phyloP scores from a whole-genome alignment of 2,888 invertebrate genomes.

The Cerceris rybyensis region DNA sequence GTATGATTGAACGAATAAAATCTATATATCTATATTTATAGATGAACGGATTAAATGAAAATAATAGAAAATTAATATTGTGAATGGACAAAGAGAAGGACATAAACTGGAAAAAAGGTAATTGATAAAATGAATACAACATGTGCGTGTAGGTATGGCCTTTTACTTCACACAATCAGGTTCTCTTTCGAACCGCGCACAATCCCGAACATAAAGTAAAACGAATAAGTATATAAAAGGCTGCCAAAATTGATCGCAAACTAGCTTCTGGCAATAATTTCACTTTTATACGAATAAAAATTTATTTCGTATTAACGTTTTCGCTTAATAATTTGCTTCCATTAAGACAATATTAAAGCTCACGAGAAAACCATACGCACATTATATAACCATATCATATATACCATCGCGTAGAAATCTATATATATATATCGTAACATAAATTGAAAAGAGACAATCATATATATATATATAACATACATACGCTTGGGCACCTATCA shows the following conservation, averaged over 20 bases:
- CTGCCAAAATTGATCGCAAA: conserved; percentile 45
- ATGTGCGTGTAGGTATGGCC: conserved; percentile 62
- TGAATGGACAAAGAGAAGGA: not conserved
- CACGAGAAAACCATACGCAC: conserved; percentile 73
- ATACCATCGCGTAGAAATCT: conserved; percentile 69
- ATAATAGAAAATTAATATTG: not conserved
- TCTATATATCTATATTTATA: not conserved
- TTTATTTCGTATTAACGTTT: conserved; percentile 53
- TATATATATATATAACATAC: conserved; percentile 62
- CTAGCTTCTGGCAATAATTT: conserved; percentile 37
- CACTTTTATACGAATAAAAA: conserved; percentile 30
- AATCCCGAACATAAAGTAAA: conserved; percentile 46
- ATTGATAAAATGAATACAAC: conserved; percentile 21
- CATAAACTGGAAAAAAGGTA: not conserved
- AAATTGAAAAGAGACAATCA: conserved; percentile 72
- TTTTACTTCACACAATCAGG: conserved; percentile 64
- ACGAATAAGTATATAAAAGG: conserved; percentile 50
- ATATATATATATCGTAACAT: conserved; percentile 71
- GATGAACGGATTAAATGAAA: not conserved
- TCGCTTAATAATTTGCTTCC: conserved; percentile 36
- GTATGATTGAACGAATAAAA: not conserved
- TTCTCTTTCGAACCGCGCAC: conserved; percentile 59
- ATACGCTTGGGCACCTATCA: conserved; percentile 65
- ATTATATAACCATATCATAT: conserved; percentile 63
- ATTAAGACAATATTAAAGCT: conserved; percentile 73